Evolutionary conservation across 2,113 vertebrate species (phyloP).

Genomic region (Nicator chloris): DNA sequence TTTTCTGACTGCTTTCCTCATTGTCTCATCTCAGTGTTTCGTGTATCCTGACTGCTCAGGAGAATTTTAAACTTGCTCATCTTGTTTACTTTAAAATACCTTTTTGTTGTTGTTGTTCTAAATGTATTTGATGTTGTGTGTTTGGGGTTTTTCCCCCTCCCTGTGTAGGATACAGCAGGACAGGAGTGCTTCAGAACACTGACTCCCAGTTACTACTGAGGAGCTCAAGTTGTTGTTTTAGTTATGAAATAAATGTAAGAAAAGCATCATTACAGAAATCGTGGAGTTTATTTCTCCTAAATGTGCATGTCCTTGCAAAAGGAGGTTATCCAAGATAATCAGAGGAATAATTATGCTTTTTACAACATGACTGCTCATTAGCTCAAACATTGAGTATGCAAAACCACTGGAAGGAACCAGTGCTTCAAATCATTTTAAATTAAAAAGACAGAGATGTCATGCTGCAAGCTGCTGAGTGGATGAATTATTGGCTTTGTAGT

Average conservation of each 20-base stretch:
- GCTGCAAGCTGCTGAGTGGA: neutral
- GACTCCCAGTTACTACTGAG: slow-evolving; percentile 61
- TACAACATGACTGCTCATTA: neutral
- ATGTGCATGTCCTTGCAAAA: neutral
- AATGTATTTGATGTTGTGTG: neutral
- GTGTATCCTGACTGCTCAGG: neutral
- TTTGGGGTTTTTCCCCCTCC: neutral
- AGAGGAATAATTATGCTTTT: neutral
- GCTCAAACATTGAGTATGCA: neutral
- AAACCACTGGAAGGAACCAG: neutral
- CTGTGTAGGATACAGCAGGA: slow-evolving; percentile 61
- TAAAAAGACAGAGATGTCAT: neutral
- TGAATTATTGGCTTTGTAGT: neutral
- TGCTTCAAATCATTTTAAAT: neutral
- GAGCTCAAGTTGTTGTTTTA: slow-evolving; percentile 64
- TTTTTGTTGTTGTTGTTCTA: neutral
- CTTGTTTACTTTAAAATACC: neutral
- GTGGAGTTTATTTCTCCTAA: neutral
- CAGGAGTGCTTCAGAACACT: slow-evolving; percentile 58
- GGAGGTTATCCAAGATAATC: neutral
- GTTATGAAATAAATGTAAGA: neutral
- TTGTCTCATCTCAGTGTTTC: neutral
- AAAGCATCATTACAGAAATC: neutral
- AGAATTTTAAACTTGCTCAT: neutral
- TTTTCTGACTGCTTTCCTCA: neutral